Conservation (phyloP, 2,888 invertebrate species). For the Drosophila quasianomalipes region DNA sequence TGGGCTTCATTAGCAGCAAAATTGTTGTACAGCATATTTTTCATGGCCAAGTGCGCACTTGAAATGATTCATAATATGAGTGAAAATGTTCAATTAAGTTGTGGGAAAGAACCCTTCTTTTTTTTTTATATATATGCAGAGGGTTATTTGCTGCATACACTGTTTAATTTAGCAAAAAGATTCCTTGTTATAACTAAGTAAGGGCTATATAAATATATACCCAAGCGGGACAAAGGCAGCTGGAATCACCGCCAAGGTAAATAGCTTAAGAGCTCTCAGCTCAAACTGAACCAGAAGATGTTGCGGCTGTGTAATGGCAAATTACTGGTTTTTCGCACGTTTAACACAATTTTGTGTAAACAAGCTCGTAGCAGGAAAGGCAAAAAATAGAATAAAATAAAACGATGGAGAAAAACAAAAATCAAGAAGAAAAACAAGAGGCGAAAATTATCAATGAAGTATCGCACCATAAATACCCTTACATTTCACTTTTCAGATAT, state of each 20-base stretch:
- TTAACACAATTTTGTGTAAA: slow-evolving; percentile 78
- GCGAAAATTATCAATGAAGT: background rate
- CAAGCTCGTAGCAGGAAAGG: slow-evolving; percentile 43
- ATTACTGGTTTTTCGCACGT: slow-evolving; percentile 76
- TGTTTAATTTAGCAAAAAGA: slow-evolving; percentile 55
- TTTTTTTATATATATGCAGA: slow-evolving; percentile 38
- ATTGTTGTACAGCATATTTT: slow-evolving; percentile 29
- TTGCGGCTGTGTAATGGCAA: slow-evolving; percentile 68
- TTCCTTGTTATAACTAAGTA: slow-evolving; percentile 75
- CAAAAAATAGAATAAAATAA: slow-evolving; percentile 10
- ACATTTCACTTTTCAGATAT: background rate
- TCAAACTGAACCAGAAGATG: slow-evolving; percentile 14
- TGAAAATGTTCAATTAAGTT: slow-evolving; percentile 74
- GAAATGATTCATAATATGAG: slow-evolving; percentile 68
- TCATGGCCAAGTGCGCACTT: slow-evolving; percentile 47
- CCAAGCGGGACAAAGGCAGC: slow-evolving; percentile 17
- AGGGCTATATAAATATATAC: slow-evolving; percentile 29
- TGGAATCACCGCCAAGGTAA: slow-evolving; percentile 36
- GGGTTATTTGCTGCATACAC: slow-evolving; percentile 47
- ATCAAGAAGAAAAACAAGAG: slow-evolving; percentile 7
- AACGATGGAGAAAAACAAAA: background rate
- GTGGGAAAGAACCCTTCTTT: slow-evolving; percentile 2
- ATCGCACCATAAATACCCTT: slow-evolving; percentile 23
- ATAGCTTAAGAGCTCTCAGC: slow-evolving; percentile 10
- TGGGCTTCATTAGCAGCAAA: slow-evolving; percentile 63